Base-by-base conservation (phyloP, 2,797 vertebrate genomes). In the Astyanax mexicanus region DNA sequence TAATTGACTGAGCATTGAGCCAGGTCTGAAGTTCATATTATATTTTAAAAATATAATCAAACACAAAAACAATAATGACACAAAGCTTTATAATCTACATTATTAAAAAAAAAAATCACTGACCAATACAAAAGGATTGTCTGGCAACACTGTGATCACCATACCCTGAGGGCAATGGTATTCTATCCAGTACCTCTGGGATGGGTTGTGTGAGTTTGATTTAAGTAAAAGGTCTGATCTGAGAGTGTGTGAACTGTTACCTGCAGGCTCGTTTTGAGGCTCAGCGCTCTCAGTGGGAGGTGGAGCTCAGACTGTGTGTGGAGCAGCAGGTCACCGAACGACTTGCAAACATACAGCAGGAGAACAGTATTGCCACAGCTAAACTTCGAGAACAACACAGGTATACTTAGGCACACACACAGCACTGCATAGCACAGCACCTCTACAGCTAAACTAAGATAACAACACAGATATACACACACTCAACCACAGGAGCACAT, bases 241-340 rank as follows among this genome's bases (percentile, higher is more conserved):
- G n/a, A n/a, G n/a, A n/a, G n/a, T n/a, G 57, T 74, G 17, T 79
- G 15, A 21, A 37, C 35, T 13, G 40, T 12, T 13, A 6, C 11
- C 15, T 58, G 21, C 71, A 93, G 92, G 92, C 91, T 1, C 90
- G 88, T 8, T 89, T 76, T 4, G 93, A 94, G 68, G 88, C 91
- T 0, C 91, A 93, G 84, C 84, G 88, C 69, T 87, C 91, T 42
- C 89, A 92, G 78, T 79, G 92, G 81, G 92, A 94, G 78, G 91
- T 91, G 0, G 91, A 94, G 74, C 80, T 91, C 80, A 86, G 89
- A 19, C 78, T 92, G 55, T 86, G 84, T 1, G 72, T 93, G 65
- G 92, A 94, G 65, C 91, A 91, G 76, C 86, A 75, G 74, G 85
- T 93, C 82, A 89, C 89, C 0, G 91, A 94, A 69, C 81, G 86